Conservation (phyloP, 2,888 invertebrate species). For the Caradrina kadenii region DNA sequence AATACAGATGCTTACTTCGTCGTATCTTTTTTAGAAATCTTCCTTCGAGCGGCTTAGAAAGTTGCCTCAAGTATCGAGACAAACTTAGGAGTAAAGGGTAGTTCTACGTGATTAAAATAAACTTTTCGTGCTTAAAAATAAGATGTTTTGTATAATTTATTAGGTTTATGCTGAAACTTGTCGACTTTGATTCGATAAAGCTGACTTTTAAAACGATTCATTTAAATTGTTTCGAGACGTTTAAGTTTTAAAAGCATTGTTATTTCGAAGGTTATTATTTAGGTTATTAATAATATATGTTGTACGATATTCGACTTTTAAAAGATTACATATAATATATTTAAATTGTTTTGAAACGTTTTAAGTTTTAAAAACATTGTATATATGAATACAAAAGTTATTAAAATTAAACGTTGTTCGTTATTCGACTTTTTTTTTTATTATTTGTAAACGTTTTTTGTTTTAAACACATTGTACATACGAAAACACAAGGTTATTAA, state of each 20-base stretch:
- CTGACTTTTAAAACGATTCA: constrained; percentile 25
- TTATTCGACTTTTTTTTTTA: too few species aligned
- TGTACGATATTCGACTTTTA: too few species aligned
- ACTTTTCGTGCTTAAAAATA: constrained; percentile 51
- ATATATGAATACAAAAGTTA: too few species aligned
- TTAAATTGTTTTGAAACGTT: too few species aligned
- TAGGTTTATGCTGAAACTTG: constrained; percentile 46
- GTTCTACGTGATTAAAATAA: constrained; percentile 54
- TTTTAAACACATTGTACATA: not conserved
- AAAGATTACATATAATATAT: too few species aligned
- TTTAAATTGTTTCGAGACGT: constrained; percentile 14
- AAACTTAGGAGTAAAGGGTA: constrained; percentile 63
- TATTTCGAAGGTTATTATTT: too few species aligned
- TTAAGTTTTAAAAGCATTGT: not conserved
- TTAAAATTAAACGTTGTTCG: too few species aligned
- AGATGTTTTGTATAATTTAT: constrained; percentile 51
- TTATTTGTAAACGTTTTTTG: too few species aligned
- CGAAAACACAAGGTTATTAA: not conserved
- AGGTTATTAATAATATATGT: too few species aligned
- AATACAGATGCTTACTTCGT: constrained; percentile 1
- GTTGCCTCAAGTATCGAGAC: constrained; percentile 60
- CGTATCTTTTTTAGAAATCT: constrained; percentile 55
- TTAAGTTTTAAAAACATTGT: too few species aligned
- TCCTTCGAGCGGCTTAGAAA: constrained; percentile 58
- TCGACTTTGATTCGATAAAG: constrained; percentile 13